Evolutionary conservation across 2,888 invertebrate genomes (phyloP).

Genomic region (Actias luna): DNA sequence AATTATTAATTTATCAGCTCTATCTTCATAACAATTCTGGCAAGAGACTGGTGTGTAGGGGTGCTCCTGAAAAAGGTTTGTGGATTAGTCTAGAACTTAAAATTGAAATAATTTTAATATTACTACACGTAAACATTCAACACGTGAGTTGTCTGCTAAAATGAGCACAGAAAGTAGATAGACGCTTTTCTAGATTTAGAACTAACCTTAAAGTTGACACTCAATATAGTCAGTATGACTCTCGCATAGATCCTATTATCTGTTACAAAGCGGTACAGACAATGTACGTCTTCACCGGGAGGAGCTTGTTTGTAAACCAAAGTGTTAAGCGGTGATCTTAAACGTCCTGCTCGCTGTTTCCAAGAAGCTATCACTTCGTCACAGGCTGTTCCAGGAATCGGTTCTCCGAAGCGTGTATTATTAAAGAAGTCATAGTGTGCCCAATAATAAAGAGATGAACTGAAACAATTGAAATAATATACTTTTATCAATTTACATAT

Average conservation of each 20-base stretch:
- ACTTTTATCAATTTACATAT: not conserved
- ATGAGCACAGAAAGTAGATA: not conserved
- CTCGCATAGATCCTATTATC: slow-evolving; percentile 91
- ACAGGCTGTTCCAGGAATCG: slow-evolving; percentile 90
- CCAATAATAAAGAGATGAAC: slow-evolving; percentile 96
- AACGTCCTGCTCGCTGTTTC: slow-evolving; percentile 87
- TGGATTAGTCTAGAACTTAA: not conserved
- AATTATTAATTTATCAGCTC: slow-evolving; percentile 91
- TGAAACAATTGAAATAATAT: slow-evolving; percentile 37
- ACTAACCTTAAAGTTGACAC: slow-evolving; percentile 89
- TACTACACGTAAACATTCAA: not conserved
- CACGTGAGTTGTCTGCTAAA: no score
- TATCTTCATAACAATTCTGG: slow-evolving; percentile 92
- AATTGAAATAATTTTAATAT: not conserved
- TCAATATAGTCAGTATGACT: slow-evolving; percentile 88
- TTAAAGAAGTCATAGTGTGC: slow-evolving; percentile 97
- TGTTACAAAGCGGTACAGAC: slow-evolving; percentile 91
- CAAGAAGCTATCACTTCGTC: slow-evolving; percentile 94
- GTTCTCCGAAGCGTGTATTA: slow-evolving; percentile 92
- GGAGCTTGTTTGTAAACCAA: slow-evolving; percentile 91
- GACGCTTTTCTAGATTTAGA: not conserved
- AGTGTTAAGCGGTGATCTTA: slow-evolving; percentile 93
- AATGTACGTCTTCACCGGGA: slow-evolving; percentile 88
- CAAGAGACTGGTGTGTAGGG: slow-evolving; percentile 91
- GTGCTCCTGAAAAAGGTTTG: slow-evolving; percentile 80